phyloP scores from a whole-genome alignment of 2,113 vertebrate genomes.

The Glaucomys volans region DNA sequence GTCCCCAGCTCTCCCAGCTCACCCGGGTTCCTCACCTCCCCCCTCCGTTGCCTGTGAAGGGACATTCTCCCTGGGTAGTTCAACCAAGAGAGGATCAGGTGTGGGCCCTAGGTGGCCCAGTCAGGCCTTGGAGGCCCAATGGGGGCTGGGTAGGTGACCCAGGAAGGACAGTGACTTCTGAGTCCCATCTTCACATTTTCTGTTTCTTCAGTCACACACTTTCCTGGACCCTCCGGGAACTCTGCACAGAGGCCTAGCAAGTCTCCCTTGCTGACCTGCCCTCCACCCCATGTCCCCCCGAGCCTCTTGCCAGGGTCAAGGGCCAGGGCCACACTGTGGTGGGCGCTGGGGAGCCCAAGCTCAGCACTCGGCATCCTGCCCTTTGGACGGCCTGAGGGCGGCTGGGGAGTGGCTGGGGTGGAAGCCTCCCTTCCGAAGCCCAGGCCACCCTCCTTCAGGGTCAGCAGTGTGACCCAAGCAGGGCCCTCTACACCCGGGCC shows the following conservation, averaged over 20 bases:
- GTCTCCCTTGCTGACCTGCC: rapidly evolving
- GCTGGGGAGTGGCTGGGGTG: too few relatives aligned
- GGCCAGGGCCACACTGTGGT: background rate
- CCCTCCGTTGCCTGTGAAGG: background rate
- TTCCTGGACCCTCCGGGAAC: background rate
- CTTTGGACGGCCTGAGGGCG: too few relatives aligned
- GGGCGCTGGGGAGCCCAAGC: background rate
- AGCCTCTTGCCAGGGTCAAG: background rate
- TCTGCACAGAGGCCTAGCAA: background rate
- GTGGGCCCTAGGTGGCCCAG: background rate
- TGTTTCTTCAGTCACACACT: background rate
- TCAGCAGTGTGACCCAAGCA: rapidly evolving
- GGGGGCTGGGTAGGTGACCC: rapidly evolving
- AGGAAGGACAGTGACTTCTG: rapidly evolving
- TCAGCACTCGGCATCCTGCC: rapidly evolving
- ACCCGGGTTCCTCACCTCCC: background rate
- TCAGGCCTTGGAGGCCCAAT: background rate
- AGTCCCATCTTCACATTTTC: rapidly evolving
- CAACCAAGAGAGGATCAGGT: rapidly evolving
- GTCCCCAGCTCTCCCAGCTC: background rate
- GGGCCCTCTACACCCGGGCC: background rate
- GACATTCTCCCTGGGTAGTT: background rate
- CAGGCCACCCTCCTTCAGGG: background rate
- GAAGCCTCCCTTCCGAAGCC: rapidly evolving
- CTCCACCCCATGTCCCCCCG: rapidly evolving